These are phyloP conservation scores for Eristalis pertinax DNA, from an alignment of 2,888 invertebrate species.

Conservation along the genomic window DNA sequence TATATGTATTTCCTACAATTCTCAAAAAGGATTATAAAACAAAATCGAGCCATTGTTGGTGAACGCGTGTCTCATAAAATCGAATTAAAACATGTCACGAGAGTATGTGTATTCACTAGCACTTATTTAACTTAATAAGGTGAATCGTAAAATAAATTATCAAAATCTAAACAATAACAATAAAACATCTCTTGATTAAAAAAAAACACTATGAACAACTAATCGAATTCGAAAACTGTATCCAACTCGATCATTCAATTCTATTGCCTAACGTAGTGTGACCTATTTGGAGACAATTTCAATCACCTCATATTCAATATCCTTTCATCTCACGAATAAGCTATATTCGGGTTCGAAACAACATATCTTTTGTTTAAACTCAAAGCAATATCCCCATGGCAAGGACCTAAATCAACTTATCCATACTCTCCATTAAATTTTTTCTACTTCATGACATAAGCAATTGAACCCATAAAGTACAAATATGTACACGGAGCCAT, in stretches of 20 bases:
- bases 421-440: conserved; percentile 4
- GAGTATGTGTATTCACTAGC: too few relatives aligned
- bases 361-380: conserved; percentile 41
- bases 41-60: too few relatives aligned
- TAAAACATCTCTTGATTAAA: too few relatives aligned
- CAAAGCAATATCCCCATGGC: conserved; percentile 49
- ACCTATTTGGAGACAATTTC: conserved; percentile 18
- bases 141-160: too few relatives aligned
- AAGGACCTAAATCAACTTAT: conserved; percentile 51
- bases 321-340: conserved; percentile 8
- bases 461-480: conserved; percentile 54
- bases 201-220: too few relatives aligned
- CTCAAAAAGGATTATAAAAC: too few relatives aligned
- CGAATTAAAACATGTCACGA: too few relatives aligned
- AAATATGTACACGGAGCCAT: conserved; percentile 24
- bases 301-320: conserved; percentile 40
- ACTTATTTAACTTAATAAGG: too few relatives aligned
- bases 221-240: not conserved
- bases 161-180: too few relatives aligned
- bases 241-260: conserved; percentile 21
- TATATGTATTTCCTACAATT: too few relatives aligned
- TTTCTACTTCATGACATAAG: conserved; percentile 29
- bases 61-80: too few relatives aligned
- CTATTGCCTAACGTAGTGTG: conserved; percentile 14
- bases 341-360: not conserved